Percentiles rank a stretch among this genome's conserved stretches.
Evolutionary conservation across 2,797 vertebrate genomes (phyloP).

Genomic region (Mastacembelus armatus): DNA sequence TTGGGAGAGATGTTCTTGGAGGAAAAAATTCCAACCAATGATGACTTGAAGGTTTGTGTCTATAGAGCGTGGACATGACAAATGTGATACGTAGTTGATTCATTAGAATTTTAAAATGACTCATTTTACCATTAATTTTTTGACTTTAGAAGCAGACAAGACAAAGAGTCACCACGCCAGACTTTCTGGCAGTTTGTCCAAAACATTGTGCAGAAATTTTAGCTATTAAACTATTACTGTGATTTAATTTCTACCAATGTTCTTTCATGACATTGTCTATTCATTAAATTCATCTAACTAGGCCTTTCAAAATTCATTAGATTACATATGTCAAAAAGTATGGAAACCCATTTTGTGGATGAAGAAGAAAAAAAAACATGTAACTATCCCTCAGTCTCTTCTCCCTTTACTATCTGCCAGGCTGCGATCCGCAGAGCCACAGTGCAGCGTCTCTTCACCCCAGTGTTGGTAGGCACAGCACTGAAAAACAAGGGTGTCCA

Average conservation of each 20-base stretch:
- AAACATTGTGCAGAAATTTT: no score
- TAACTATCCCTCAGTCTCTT: not conserved
- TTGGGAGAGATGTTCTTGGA: conserved; percentile 96
- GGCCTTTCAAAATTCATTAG: not conserved
- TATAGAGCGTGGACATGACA: not conserved
- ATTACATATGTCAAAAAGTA: not conserved
- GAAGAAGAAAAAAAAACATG: not conserved
- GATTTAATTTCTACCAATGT: no score
- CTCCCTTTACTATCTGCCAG: conserved; percentile 65
- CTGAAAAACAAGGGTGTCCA: conserved; percentile 98
- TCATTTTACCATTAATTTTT: not conserved
- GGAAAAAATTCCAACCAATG: conserved; percentile 88
- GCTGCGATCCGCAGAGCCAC: conserved; percentile 93
- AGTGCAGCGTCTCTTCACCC: conserved; percentile 89
- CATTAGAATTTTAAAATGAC: no score
- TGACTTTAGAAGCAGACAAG: not conserved
- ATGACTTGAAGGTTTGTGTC: conserved; percentile 89
- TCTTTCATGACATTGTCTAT: not conserved
- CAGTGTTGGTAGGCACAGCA: conserved; percentile 94
- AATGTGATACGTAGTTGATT: no score
- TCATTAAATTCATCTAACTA: not conserved
- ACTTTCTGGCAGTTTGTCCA: no score
- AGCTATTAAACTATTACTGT: no score
- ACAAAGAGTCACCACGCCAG: no score
- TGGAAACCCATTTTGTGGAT: not conserved